Conservation (phyloP, 2,888 invertebrate genomes). For the Bursaphelenchus okinawaensis region DNA sequence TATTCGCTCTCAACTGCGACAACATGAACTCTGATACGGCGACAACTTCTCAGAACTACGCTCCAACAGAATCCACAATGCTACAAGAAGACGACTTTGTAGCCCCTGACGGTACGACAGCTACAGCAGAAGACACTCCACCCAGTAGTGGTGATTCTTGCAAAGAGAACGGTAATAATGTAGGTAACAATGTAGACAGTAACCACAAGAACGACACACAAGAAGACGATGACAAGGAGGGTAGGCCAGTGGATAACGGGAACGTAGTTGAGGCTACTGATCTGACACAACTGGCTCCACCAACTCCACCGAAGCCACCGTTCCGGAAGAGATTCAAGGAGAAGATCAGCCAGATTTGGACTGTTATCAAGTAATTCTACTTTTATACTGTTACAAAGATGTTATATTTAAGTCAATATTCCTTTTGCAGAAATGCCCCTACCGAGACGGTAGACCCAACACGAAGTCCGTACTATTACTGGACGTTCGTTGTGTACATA, state of each 20-base stretch:
- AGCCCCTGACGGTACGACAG: neutral
- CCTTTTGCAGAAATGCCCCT: slow-evolving; percentile 21
- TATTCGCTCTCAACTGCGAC: slow-evolving; percentile 5
- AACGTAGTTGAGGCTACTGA: too few species aligned
- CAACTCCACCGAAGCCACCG: neutral
- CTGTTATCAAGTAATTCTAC: neutral
- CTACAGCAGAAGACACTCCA: neutral
- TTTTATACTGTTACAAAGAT: too few species aligned
- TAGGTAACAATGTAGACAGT: too few species aligned
- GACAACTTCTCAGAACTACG: neutral
- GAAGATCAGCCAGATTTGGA: neutral
- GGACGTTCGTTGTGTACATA: slow-evolving; percentile 42
- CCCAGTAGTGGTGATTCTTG: too few species aligned
- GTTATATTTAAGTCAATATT: neutral
- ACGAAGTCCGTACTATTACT: slow-evolving; percentile 41
- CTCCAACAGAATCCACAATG: neutral
- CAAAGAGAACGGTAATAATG: too few species aligned
- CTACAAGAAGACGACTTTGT: neutral
- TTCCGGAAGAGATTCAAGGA: neutral
- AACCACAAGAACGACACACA: too few species aligned
- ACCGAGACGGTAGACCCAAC: slow-evolving; percentile 25
- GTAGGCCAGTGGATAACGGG: too few species aligned
- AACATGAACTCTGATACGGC: neutral
- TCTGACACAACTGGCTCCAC: too few species aligned
- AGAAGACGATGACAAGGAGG: too few species aligned